Evolutionary conservation across 2,888 invertebrate species (phyloP), one percentile per base, ranked within the genome.

Genomic region (Panorpa germanica): DNA sequence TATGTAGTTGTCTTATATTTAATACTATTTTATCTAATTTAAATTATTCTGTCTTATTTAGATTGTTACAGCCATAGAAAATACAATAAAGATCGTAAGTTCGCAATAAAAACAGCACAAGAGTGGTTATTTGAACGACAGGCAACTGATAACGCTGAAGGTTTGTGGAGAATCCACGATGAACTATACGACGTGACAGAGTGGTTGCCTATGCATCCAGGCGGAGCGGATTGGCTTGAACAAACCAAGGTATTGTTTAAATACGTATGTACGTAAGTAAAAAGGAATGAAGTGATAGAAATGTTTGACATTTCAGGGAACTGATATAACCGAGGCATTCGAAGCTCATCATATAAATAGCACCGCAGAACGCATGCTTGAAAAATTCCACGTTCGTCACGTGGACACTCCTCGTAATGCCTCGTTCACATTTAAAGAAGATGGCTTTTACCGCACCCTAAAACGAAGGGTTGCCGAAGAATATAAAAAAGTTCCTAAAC

Each of bases 161-260:
- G 67, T n/a, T 49, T 80, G 3, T 83, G 83, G 83, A 61, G 83
- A 38, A 63, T 83, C 12, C 60, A 73, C 39, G 63, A 82, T 49
- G 57, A 59, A 25, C 55, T 95, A 13, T 95, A 93, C 50, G 85
- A 95, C 53, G 62, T 96, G 14, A 70, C 70, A 1, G 61, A 65
- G 11, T 96, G 88, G 48, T 57, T 80, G 4, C 51, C 68, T 4
- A 61, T 57, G 25, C 95, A 95, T 60, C 95, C 93, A 1, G 88
- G 90, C 19, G 85, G 91, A 2, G 43, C 58, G 1, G 72, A 75
- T 45, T 85, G 82, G 82, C 44, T 83, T 29, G 53, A 55, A 19
- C 53, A 72, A 27, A 68, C 75, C 2, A 67, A 72, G 59, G 81
- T 68, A 10, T 28, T 13, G 12, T n/a, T 28, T 9, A 15, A 28